Evolutionary conservation across 2,113 vertebrate genomes (phyloP).

Genomic region (Pseudopodoces humilis): DNA sequence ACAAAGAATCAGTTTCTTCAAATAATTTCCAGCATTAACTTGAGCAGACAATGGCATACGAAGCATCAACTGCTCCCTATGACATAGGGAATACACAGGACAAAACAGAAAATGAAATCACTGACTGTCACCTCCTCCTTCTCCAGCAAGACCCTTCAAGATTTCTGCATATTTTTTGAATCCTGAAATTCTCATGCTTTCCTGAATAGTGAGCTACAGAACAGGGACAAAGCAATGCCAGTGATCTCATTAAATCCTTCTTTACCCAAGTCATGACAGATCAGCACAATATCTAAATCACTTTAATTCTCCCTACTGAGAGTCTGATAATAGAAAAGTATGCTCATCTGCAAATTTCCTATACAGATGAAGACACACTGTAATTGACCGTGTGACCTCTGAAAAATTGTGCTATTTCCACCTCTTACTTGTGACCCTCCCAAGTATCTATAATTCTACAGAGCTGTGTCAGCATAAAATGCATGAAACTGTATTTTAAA

Average conservation of each 20-base stretch:
- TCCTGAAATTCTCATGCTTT: background rate
- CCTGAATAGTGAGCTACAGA: background rate
- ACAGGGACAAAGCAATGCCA: background rate
- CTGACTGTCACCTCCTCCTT: background rate
- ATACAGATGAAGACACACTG: background rate
- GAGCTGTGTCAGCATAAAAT: background rate
- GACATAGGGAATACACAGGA: background rate
- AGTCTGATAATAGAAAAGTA: slow-evolving; percentile 18
- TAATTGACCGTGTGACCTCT: background rate
- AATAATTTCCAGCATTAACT: background rate
- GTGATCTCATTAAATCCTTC: background rate
- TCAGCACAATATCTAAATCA: slow-evolving; percentile 19
- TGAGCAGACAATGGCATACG: background rate
- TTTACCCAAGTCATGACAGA: background rate
- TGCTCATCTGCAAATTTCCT: background rate
- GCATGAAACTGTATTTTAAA: background rate
- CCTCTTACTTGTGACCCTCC: background rate
- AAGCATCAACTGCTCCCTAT: background rate
- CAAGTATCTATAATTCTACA: background rate
- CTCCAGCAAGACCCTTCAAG: background rate
- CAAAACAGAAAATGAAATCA: background rate
- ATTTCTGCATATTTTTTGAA: background rate
- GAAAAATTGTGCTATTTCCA: background rate
- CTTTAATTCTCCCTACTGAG: slow-evolving; percentile 1
- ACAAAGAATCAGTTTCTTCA: background rate